A percentile compares a stretch with the other conserved stretches of the same genome.
These are phyloP conservation scores for Eretmochelys imbricata DNA, from an alignment of 2,113 vertebrate species.

Conservation along the genomic window DNA sequence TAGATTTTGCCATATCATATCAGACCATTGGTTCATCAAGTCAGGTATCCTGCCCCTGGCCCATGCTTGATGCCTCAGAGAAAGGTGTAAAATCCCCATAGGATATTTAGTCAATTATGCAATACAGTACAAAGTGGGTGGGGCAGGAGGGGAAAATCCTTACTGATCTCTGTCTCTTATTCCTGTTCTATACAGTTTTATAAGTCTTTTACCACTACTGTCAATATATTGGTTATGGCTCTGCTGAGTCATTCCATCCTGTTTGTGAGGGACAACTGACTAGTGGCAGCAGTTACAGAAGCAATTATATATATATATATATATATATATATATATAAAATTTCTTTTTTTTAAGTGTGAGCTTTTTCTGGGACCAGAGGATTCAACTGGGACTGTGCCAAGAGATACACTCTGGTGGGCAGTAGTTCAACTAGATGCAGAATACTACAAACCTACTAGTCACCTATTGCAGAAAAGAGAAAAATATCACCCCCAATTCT, in stretches of 20 bases:
- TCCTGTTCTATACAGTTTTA: slow-evolving; percentile 21
- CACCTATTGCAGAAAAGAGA: slow-evolving; percentile 52
- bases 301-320: background rate
- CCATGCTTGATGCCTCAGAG: background rate
- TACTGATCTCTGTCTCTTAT: rapidly evolving
- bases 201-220: slow-evolving; percentile 33
- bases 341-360: slow-evolving; percentile 20
- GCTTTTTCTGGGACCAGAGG: slow-evolving; percentile 50
- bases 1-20: rapidly evolving
- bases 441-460: background rate
- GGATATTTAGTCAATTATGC: rapidly evolving
- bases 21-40: background rate
- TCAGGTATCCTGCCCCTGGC: background rate
- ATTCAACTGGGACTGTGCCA: slow-evolving; percentile 41
- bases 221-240: slow-evolving; percentile 2
- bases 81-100: background rate
- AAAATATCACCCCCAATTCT: background rate
- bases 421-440: background rate
- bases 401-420: slow-evolving; percentile 22
- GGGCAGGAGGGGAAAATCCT: background rate
- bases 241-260: slow-evolving; percentile 77
- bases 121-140: rapidly evolving
- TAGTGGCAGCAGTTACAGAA: slow-evolving; percentile 61
- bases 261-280: slow-evolving; percentile 68
- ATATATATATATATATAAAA: background rate